A percentile compares a stretch with the other conserved stretches of the same genome.
phyloP scores from a whole-genome alignment of 2,888 invertebrate genomes.

The Erebia epiphron region DNA sequence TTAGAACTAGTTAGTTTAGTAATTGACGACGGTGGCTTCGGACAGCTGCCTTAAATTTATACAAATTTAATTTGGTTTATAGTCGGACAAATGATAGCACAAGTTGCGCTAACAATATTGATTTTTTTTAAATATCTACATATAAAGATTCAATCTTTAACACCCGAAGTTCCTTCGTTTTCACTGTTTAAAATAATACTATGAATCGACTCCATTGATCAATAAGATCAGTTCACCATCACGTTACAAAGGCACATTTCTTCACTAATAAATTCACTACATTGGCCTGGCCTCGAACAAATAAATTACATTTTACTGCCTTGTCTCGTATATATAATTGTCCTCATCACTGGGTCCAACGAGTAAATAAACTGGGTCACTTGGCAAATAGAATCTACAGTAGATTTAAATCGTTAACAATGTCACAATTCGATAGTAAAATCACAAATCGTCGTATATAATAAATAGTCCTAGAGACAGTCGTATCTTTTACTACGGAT shows the following conservation, averaged over 20 bases:
- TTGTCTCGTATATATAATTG: conserved; percentile 46
- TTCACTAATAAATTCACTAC: conserved; percentile 36
- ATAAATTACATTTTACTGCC: conserved; percentile 50
- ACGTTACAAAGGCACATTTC: conserved; percentile 61
- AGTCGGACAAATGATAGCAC: conserved; percentile 29
- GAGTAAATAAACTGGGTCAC: conserved; percentile 40
- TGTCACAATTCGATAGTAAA: conserved; percentile 18
- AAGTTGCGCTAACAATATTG: conserved; percentile 20
- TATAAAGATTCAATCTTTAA: conserved; percentile 44
- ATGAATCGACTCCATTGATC: conserved; percentile 53
- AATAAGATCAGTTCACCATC: conserved; percentile 48
- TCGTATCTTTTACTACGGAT: conserved; percentile 5
- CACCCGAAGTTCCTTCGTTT: conserved; percentile 49
- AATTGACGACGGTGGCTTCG: neutral
- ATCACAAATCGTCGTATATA: conserved; percentile 11
- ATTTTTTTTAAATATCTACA: conserved; percentile 37
- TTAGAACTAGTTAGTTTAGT: neutral
- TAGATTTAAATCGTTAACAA: conserved; percentile 12
- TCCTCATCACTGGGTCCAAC: conserved; percentile 43
- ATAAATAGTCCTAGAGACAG: conserved; percentile 4
- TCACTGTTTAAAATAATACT: conserved; percentile 58
- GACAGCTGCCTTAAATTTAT: conserved; percentile 23
- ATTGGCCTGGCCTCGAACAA: conserved; percentile 48
- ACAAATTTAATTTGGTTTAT: conserved; percentile 35
- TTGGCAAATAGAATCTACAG: conserved; percentile 19